Percentiles rank a stretch among this genome's conserved stretches.
phyloP scores from a whole-genome alignment of 2,888 invertebrate genomes.

The Lepas anatifera region DNA sequence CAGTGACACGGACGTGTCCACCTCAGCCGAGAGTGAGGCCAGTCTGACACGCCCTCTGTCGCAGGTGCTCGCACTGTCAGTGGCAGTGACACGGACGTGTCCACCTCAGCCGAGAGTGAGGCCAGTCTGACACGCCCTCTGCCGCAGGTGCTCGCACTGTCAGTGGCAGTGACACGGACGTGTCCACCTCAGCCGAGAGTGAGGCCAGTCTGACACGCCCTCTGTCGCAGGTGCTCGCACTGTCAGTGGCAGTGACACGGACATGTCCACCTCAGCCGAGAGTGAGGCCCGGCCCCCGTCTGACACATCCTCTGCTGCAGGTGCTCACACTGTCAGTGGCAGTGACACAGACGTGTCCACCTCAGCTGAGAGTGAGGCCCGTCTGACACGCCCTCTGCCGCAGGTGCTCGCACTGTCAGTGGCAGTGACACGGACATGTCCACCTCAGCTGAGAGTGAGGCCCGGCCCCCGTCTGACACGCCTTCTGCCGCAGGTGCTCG shows the following conservation, averaged over 20 bases:
- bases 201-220: too few species aligned
- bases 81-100: slow-evolving; percentile 80
- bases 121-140: too few species aligned
- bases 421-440: slow-evolving; percentile 84
- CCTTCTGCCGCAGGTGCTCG: background rate
- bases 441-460: slow-evolving; percentile 80
- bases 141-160: slow-evolving; percentile 29
- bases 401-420: slow-evolving; percentile 38
- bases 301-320: background rate
- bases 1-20: slow-evolving; percentile 80
- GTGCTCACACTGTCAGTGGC: slow-evolving; percentile 45
- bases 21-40: slow-evolving; percentile 82
- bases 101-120: slow-evolving; percentile 82
- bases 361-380: slow-evolving; percentile 80
- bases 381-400: background rate
- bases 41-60: too few species aligned
- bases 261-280: slow-evolving; percentile 79
- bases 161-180: slow-evolving; percentile 79
- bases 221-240: background rate
- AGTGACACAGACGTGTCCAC: slow-evolving; percentile 84
- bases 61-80: slow-evolving; percentile 38
- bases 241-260: slow-evolving; percentile 73
- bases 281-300: too few species aligned
- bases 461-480: too few species aligned
- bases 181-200: slow-evolving; percentile 81